Conservation (phyloP, 1,140 invertebrate genomes). For the Oppia nitens region DNA sequence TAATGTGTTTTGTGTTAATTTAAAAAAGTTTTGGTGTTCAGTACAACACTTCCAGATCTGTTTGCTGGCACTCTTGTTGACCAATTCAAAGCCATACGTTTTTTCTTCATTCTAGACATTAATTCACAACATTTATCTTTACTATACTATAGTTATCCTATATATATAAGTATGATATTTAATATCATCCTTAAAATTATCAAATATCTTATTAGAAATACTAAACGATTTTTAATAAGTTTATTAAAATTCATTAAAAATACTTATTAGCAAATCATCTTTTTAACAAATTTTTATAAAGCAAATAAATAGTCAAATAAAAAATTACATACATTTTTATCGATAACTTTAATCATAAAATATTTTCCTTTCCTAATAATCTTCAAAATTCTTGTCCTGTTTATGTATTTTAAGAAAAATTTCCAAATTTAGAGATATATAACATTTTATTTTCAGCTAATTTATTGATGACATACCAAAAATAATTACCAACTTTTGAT, state of each 20-base stretch:
- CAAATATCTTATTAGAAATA: too few species aligned
- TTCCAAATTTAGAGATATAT: conserved; percentile 12
- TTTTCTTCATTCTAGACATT: conserved; percentile 67
- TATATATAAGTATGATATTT: too few species aligned
- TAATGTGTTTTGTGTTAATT: conserved; percentile 38
- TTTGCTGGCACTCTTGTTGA: conserved; percentile 95
- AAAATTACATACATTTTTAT: conserved; percentile 89
- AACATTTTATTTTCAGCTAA: background rate
- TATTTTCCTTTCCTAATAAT: conserved; percentile 77
- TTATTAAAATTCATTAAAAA: too few species aligned
- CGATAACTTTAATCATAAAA: conserved; percentile 84
- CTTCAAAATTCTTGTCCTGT: conserved; percentile 66
- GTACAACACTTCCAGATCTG: conserved; percentile 99
- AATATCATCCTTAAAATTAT: too few species aligned
- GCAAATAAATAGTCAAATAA: too few species aligned
- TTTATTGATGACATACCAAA: conserved; percentile 49
- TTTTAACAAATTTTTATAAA: too few species aligned
- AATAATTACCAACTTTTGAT: conserved; percentile 94
- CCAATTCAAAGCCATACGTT: conserved; percentile 82
- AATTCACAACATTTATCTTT: too few species aligned
- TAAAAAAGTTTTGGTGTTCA: conserved; percentile 97
- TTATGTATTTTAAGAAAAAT: conserved; percentile 22
- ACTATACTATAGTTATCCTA: too few species aligned
- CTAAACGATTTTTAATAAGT: too few species aligned
- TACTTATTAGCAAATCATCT: too few species aligned